These are phyloP conservation scores for Anarsia innoxiella DNA, from an alignment of 2,888 invertebrate species.

Conservation along the genomic window DNA sequence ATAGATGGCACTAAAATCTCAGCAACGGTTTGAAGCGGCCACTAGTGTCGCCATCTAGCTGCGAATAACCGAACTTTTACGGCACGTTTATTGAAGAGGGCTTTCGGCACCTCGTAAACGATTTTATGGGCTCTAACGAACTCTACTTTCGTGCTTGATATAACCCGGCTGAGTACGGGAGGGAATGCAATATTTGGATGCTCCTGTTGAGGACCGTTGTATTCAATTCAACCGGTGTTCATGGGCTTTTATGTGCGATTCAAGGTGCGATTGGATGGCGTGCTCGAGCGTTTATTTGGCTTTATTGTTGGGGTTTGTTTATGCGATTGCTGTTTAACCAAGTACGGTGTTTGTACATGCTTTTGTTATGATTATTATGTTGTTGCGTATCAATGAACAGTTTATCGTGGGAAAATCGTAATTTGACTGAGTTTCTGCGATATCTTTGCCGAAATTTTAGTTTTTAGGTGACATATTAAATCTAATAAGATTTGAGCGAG, in stretches of 20 bases:
- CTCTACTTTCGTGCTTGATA: slow-evolving; percentile 67
- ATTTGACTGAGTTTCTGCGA: slow-evolving; percentile 10
- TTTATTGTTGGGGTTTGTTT: slow-evolving; percentile 76
- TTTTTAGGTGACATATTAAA: too few species aligned
- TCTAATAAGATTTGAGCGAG: too few species aligned
- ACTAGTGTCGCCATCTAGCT: slow-evolving; percentile 73
- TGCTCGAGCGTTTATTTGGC: slow-evolving; percentile 74
- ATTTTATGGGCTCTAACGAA: slow-evolving; percentile 72
- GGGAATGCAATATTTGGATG: slow-evolving; percentile 66
- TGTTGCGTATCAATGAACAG: slow-evolving; percentile 58
- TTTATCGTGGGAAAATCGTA: slow-evolving; percentile 48
- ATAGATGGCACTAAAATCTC: slow-evolving; percentile 75
- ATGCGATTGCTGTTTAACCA: slow-evolving; percentile 75
- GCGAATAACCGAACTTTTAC: slow-evolving; percentile 72
- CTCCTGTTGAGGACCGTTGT: slow-evolving; percentile 62
- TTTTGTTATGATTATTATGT: slow-evolving; percentile 73
- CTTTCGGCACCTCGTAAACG: slow-evolving; percentile 75
- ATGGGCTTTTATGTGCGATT: slow-evolving; percentile 74
- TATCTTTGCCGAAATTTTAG: too few species aligned
- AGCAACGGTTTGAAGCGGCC: slow-evolving; percentile 63
- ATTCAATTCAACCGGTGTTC: slow-evolving; percentile 72
- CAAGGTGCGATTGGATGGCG: slow-evolving; percentile 76
- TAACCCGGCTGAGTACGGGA: slow-evolving; percentile 68
- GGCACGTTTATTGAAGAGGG: slow-evolving; percentile 73
- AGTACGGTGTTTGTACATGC: slow-evolving; percentile 70